A percentile compares a stretch with the other conserved stretches of the same genome.
Evolutionary conservation across 2,888 invertebrate genomes (phyloP).

Genomic region (Eutolmus rufibarbis): DNA sequence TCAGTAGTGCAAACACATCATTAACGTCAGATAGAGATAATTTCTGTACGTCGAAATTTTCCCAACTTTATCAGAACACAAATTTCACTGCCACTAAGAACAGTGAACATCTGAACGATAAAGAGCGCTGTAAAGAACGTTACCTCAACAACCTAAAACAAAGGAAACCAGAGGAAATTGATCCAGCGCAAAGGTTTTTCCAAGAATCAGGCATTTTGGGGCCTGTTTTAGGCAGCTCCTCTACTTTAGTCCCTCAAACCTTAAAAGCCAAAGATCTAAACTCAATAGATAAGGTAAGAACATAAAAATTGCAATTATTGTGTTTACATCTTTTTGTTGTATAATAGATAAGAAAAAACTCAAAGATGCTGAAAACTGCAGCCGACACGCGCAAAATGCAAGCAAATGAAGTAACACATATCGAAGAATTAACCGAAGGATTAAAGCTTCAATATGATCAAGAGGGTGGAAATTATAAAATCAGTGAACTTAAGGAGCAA

Average conservation of each 20-base stretch:
- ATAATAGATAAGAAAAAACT: slow-evolving; percentile 48
- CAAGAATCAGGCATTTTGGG: slow-evolving; percentile 56
- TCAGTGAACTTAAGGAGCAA: slow-evolving; percentile 66
- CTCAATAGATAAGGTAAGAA: slow-evolving; percentile 54
- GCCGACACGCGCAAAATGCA: not conserved
- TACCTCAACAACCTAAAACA: not conserved
- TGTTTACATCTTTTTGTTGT: not conserved
- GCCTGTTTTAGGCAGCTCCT: slow-evolving; percentile 50
- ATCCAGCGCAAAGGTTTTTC: slow-evolving; percentile 55
- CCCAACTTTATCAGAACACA: not conserved
- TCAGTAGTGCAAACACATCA: not conserved
- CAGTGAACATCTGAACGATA: not conserved
- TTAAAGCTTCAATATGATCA: slow-evolving; percentile 29
- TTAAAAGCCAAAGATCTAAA: slow-evolving; percentile 55
- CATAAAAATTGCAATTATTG: not conserved
- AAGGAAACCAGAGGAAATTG: slow-evolving; percentile 2
- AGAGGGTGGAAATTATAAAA: slow-evolving; percentile 56
- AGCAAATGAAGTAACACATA: slow-evolving; percentile 36
- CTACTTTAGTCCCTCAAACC: slow-evolving; percentile 53
- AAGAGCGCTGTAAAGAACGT: not conserved
- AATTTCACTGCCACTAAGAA: not conserved
- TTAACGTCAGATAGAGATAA: not conserved
- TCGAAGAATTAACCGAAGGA: not conserved
- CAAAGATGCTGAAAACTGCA: slow-evolving; percentile 37
- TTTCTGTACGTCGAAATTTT: not conserved